Conservation (phyloP, 2,113 vertebrate species). For the Barbus barbus region DNA sequence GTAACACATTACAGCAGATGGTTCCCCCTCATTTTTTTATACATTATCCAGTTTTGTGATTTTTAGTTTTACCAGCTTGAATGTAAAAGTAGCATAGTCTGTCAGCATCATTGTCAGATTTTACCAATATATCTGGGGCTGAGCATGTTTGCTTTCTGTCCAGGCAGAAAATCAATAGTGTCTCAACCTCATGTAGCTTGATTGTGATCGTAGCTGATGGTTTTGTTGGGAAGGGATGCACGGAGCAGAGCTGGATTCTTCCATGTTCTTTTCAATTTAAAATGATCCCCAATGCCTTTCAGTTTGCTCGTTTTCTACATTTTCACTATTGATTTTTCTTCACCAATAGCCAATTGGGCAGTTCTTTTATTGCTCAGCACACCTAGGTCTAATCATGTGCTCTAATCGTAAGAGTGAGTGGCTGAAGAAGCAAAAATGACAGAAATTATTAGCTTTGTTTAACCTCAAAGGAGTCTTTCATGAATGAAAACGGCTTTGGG, state of each 20-base stretch:
- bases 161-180: constrained; percentile 48
- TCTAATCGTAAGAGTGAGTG: constrained; percentile 30
- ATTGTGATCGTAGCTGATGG: constrained; percentile 33
- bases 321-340: constrained; percentile 53
- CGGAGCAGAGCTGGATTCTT: not conserved
- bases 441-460: constrained; percentile 45
- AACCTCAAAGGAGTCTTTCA: constrained; percentile 33
- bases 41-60: not conserved
- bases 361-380: constrained; percentile 55
- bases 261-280: constrained; percentile 36
- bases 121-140: not conserved
- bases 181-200: constrained; percentile 19
- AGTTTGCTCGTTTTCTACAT: constrained; percentile 37
- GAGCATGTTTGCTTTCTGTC: constrained; percentile 3
- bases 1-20: not conserved
- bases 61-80: not conserved
- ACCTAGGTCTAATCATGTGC: constrained; percentile 23
- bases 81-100: not conserved
- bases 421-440: constrained; percentile 38
- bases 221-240: not conserved
- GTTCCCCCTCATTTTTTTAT: not conserved
- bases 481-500: constrained; percentile 9
- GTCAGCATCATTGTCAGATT: constrained; percentile 46
- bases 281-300: constrained; percentile 43
- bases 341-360: constrained; percentile 51